Evolutionary conservation across 2,888 invertebrate species (phyloP).

Genomic region (Meliscaeva auricollis): DNA sequence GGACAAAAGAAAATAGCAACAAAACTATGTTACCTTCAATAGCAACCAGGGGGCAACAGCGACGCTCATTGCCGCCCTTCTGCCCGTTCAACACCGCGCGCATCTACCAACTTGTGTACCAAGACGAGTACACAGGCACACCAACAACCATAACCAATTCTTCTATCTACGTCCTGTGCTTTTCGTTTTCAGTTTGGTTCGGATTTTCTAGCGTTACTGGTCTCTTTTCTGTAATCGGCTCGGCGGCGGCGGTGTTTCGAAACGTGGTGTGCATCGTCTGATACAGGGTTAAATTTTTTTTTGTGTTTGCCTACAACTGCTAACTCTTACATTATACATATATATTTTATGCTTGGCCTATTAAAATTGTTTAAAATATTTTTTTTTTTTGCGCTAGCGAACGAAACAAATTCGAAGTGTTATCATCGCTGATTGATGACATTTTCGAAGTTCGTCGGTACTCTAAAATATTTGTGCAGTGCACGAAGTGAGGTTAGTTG

Average conservation of each 20-base stretch:
- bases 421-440: slow-evolving; percentile 47
- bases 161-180: slow-evolving; percentile 74
- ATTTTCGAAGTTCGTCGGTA: slow-evolving; percentile 28
- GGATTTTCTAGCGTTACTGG: slow-evolving; percentile 75
- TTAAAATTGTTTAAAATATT: slow-evolving; percentile 23
- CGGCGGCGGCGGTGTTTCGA: slow-evolving; percentile 58
- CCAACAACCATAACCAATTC: slow-evolving; percentile 55
- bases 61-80: slow-evolving; percentile 67
- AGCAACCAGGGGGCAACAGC: slow-evolving; percentile 69
- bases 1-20: slow-evolving; percentile 52
- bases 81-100: slow-evolving; percentile 60
- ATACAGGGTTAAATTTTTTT: slow-evolving; percentile 57
- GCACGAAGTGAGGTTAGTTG: slow-evolving; percentile 65
- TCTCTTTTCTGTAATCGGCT: slow-evolving; percentile 60
- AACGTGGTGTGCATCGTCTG: slow-evolving; percentile 70
- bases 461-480: slow-evolving; percentile 23
- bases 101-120: slow-evolving; percentile 48
- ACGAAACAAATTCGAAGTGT: slow-evolving; percentile 42
- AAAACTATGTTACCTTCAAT: slow-evolving; percentile 59
- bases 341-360: slow-evolving; percentile 23
- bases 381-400: slow-evolving; percentile 6
- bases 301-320: slow-evolving; percentile 22
- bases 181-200: slow-evolving; percentile 74
- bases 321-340: slow-evolving; percentile 20
- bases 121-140: slow-evolving; percentile 38